Conservation (phyloP, 2,888 invertebrate genomes). For the Ophioninae sp. region DNA sequence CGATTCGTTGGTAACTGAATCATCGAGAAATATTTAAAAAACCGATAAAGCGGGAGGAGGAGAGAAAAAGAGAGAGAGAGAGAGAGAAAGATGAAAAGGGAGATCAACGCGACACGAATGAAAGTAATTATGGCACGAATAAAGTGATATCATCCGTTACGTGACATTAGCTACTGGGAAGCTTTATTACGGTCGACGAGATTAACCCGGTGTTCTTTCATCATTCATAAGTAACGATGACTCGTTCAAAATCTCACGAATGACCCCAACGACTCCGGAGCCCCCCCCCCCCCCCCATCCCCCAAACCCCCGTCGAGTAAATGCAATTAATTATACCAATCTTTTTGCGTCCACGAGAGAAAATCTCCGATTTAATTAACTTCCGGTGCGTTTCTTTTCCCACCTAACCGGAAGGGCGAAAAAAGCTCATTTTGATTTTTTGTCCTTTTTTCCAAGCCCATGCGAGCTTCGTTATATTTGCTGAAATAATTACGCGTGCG, state of each 20-base stretch:
- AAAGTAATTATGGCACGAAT: constrained; percentile 55
- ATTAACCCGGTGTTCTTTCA: background rate
- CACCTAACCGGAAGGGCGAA: constrained; percentile 42
- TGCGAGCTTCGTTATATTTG: constrained; percentile 26
- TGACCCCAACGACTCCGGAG: background rate
- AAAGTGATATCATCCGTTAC: constrained; percentile 48
- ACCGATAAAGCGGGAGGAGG: constrained; percentile 7
- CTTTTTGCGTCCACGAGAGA: constrained; percentile 32
- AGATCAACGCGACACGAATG: constrained; percentile 38
- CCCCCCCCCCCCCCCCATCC: background rate
- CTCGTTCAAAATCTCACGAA: constrained; percentile 15
- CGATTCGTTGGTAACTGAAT: too few relatives aligned
- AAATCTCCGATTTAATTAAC: constrained; percentile 48
- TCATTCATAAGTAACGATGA: constrained; percentile 38
- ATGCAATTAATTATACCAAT: constrained; percentile 37
- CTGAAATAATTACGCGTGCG: constrained; percentile 58
- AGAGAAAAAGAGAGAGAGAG: too few relatives aligned
- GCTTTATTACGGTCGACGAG: background rate
- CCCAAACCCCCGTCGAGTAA: too few relatives aligned
- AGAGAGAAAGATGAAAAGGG: background rate
- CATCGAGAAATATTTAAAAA: too few relatives aligned
- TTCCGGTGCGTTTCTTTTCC: constrained; percentile 36
- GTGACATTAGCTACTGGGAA: constrained; percentile 13
- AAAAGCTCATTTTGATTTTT: constrained; percentile 26
- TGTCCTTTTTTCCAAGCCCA: constrained; percentile 18